Evolutionary conservation across 2,888 invertebrate genomes (phyloP).

Genomic region (Tenthredo notha): DNA sequence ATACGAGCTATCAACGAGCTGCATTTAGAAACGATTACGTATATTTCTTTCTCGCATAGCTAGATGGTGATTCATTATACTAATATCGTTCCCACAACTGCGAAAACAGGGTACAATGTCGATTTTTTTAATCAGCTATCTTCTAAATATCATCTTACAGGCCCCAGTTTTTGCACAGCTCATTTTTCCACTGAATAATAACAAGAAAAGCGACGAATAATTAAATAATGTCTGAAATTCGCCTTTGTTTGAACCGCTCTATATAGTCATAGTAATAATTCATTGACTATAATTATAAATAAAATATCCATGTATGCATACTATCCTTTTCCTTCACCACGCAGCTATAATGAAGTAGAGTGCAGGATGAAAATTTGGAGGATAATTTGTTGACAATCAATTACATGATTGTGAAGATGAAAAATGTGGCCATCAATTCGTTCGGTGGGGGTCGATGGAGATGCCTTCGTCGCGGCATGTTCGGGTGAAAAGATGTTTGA

Average conservation of each 20-base stretch:
- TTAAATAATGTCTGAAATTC: not conserved
- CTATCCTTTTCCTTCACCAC: not conserved
- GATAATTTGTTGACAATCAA: not conserved
- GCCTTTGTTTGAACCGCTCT: not conserved
- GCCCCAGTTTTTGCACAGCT: not conserved
- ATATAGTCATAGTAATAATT: not conserved
- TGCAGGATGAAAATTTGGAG: not conserved
- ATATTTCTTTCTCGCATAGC: constrained; percentile 2
- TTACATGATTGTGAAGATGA: not conserved
- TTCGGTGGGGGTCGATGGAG: not conserved
- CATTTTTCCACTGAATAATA: not conserved
- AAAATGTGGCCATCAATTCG: not conserved
- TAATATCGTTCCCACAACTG: not conserved
- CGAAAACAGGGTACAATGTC: not conserved
- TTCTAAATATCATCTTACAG: not conserved
- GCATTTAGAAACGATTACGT: not conserved
- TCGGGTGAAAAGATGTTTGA: constrained; percentile 8
- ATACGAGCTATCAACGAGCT: not conserved
- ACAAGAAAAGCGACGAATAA: not conserved
- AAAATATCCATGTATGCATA: no score
- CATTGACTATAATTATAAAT: not conserved
- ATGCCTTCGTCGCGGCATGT: not conserved
- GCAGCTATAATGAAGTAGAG: not conserved
- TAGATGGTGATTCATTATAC: not conserved
- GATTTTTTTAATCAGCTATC: not conserved